phyloP scores from a whole-genome alignment of 2,113 vertebrate genomes.

The Pachyramphus minor region DNA sequence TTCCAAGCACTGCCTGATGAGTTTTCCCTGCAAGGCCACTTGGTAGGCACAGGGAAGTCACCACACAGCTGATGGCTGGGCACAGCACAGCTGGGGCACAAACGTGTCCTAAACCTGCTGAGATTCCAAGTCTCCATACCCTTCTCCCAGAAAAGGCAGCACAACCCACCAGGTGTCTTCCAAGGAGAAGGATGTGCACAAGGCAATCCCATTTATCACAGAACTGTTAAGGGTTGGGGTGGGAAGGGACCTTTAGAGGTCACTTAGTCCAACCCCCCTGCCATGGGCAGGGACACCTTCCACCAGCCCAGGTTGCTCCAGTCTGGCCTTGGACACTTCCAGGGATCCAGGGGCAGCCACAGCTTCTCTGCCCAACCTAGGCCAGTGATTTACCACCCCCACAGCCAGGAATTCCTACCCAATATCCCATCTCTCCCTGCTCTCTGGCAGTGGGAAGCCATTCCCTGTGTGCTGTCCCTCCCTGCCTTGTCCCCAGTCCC shows the following conservation, averaged over 20 bases:
- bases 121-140: fast-evolving
- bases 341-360: background rate
- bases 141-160: background rate
- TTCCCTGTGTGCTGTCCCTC: background rate
- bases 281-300: background rate
- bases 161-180: background rate
- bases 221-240: background rate
- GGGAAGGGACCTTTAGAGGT: background rate
- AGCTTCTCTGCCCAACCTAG: background rate
- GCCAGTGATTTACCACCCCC: background rate
- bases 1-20: background rate
- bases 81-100: background rate
- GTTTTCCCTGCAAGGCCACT: background rate
- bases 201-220: background rate
- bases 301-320: fast-evolving
- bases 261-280: background rate
- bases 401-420: fast-evolving
- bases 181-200: background rate
- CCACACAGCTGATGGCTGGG: background rate
- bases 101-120: background rate
- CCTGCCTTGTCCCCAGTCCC: background rate
- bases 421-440: background rate
- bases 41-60: background rate
- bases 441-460: background rate
- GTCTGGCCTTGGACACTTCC: fast-evolving